Base-by-base conservation (phyloP, 2,888 invertebrate genomes). In the Aleiodes alternator region DNA sequence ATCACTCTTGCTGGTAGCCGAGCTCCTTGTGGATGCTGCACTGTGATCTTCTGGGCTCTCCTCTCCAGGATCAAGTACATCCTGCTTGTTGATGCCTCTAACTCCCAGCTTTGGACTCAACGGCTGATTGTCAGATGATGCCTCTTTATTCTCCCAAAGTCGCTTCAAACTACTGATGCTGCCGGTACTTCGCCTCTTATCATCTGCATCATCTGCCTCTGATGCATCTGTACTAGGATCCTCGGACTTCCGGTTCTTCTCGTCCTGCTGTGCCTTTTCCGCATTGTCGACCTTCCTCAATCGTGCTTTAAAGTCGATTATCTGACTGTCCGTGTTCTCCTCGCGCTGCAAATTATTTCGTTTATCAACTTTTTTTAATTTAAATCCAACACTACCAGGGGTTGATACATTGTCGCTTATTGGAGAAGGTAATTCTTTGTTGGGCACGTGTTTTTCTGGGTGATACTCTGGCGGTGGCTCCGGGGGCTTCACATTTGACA, bases 141-240 rank as follows among this genome's bases (percentile, higher is more conserved):
- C 84, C 87, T 94, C 94, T 87, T 95, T 95, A 80, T 94, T 95
- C 90, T 97, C 97, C 97, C 97, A 97, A 79, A 97, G 91, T 89
- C 96, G 96, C 89, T 97, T 97, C 84, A 97, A 91, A 89, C 96
- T 97, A 88, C 95, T 96, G 86, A 97, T 97, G 90, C 96, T 96
- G 78, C 97, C 97, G 68, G 97, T 97, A 89, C 97, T 97, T 81
- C 96, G 94, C 12, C 97, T 92, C 88, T 97, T 97, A 87, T 96
- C 96, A 70, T 96, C 96, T 14, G 93, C 93, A 69, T 95, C 95
- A 8, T 92, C 93, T 43, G 88, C 85, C 79, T 91, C 84, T n/a
- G 81, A 85, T 23, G 83, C 82, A 23, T 80, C 82, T 66, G 76
- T 50, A 68, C 78, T 79, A 14, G 61, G 8, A 1, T 91, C 87